Evolutionary conservation across 2,797 vertebrate species (phyloP).

Genomic region (Xyrichtys novacula): DNA sequence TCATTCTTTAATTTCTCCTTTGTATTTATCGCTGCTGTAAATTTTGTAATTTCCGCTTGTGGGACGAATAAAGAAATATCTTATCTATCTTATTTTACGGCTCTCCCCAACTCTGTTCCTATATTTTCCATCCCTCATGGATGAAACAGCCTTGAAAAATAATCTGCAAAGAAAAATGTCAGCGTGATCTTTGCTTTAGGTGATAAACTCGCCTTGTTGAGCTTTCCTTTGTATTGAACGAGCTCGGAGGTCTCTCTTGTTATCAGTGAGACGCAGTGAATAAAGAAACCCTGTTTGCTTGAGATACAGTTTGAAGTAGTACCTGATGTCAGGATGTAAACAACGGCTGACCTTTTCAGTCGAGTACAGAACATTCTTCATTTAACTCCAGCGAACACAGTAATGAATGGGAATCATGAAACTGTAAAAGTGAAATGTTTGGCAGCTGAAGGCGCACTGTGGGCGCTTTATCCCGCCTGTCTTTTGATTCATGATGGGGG

Average conservation of each 20-base stretch:
- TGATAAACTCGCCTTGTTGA: background rate
- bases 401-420: slow-evolving; percentile 17
- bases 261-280: background rate
- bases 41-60: too few species aligned
- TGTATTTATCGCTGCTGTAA: too few species aligned
- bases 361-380: background rate
- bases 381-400: background rate
- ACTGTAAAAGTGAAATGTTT: slow-evolving; percentile 14
- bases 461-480: slow-evolving; percentile 13
- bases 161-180: too few species aligned
- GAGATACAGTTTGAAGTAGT: too few species aligned
- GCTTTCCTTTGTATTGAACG: background rate
- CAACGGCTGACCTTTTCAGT: background rate
- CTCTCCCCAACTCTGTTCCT: too few species aligned
- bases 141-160: too few species aligned
- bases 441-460: slow-evolving; percentile 7
- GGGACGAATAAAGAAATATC: too few species aligned
- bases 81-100: too few species aligned
- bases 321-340: background rate
- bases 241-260: background rate
- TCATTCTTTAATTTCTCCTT: too few species aligned
- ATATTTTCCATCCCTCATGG: too few species aligned
- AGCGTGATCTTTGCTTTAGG: background rate
- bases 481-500: slow-evolving; percentile 38
- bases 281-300: background rate